Conservation (phyloP, 2,113 vertebrate species). For the Poecile atricapillus region DNA sequence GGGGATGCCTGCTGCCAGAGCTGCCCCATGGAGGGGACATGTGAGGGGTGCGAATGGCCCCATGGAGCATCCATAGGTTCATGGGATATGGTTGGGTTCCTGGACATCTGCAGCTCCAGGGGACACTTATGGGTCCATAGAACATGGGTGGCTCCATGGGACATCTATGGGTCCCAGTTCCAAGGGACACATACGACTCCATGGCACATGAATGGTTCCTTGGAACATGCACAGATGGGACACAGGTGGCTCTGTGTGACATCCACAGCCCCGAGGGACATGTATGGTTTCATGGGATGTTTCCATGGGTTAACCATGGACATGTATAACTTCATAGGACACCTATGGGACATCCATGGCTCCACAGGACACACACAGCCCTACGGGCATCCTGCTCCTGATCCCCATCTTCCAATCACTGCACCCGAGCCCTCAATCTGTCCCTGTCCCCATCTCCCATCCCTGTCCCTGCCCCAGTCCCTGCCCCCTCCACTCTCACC, state of each 20-base stretch:
- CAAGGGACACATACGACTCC: accelerated
- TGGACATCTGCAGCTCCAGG: background rate
- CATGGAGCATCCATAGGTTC: accelerated
- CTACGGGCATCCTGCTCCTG: background rate
- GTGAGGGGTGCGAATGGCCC: accelerated
- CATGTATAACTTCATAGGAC: accelerated
- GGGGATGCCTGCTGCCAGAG: background rate
- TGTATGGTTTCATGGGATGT: background rate
- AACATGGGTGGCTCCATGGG: background rate
- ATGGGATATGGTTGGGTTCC: accelerated
- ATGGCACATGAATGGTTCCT: background rate
- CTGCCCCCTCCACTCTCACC: background rate
- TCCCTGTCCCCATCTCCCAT: background rate
- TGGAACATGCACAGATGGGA: background rate
- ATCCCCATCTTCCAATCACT: background rate
- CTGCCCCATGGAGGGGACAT: accelerated
- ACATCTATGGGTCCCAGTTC: too few species aligned
- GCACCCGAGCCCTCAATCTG: background rate
- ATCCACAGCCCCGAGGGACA: background rate
- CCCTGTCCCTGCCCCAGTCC: background rate
- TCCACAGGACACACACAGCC: background rate
- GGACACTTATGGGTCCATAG: background rate
- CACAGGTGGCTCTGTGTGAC: background rate
- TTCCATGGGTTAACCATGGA: background rate
- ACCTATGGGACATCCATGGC: background rate